Evolutionary conservation across 2,113 vertebrate species (phyloP).

Genomic region (Macrotus californicus): DNA sequence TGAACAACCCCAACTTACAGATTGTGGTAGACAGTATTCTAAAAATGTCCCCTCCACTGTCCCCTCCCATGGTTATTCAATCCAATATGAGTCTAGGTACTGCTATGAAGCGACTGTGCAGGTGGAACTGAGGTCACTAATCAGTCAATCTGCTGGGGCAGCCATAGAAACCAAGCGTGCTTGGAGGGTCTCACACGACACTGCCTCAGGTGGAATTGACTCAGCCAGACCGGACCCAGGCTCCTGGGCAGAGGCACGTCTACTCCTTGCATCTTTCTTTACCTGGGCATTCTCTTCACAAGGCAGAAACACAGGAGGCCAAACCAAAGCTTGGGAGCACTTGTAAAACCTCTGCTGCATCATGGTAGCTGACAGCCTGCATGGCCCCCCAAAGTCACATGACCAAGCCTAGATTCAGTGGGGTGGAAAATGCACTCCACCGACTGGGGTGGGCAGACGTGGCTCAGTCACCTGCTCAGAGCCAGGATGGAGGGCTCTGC

Average conservation of each 20-base stretch:
- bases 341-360: accelerated
- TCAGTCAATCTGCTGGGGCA: neutral
- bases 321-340: neutral
- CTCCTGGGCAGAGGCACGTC: accelerated
- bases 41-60: neutral
- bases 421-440: accelerated
- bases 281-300: accelerated
- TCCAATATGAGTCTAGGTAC: neutral
- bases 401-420: neutral
- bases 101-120: neutral
- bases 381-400: neutral
- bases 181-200: accelerated
- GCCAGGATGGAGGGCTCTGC: neutral
- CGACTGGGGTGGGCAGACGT: accelerated
- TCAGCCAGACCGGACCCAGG: neutral
- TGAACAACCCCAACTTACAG: neutral
- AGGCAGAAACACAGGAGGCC: neutral
- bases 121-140: neutral
- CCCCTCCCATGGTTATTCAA: neutral
- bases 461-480: neutral
- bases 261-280: no score
- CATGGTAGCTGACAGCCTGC: neutral
- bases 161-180: accelerated
- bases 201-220: neutral
- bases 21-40: neutral